Percentiles rank a stretch among this genome's conserved stretches.
Conservation (phyloP, 2,888 invertebrate species). For the Encarsia formosa region DNA sequence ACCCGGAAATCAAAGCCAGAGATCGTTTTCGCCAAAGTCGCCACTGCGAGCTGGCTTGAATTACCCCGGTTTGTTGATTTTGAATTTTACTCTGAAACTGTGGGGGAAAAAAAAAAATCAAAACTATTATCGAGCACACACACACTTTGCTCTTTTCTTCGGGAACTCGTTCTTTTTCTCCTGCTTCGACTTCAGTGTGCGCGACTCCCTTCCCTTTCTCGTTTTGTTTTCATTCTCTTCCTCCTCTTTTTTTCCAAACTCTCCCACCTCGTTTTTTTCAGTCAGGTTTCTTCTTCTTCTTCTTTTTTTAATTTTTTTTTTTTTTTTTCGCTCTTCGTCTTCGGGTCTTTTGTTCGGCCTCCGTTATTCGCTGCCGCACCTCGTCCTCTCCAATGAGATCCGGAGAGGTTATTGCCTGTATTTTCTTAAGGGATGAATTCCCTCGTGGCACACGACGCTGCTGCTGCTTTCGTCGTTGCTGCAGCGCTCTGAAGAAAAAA, state of each 20-base stretch:
- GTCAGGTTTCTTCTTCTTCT: neutral
- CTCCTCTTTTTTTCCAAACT: conserved; percentile 17
- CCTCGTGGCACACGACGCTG: conserved; percentile 21
- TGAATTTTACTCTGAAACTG: too few relatives aligned
- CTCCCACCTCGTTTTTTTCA: neutral
- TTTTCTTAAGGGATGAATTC: conserved; percentile 45
- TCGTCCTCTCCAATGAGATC: conserved; percentile 36
- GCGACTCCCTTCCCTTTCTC: conserved; percentile 23
- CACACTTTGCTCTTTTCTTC: neutral
- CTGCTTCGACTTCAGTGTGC: neutral
- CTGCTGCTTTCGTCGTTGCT: neutral
- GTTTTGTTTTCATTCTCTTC: conserved; percentile 11
- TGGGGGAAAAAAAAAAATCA: too few relatives aligned
- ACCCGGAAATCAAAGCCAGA: too few relatives aligned
- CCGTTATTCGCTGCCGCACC: conserved; percentile 5
- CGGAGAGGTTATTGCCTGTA: conserved; percentile 48
- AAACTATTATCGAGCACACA: too few relatives aligned
- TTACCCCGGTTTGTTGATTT: too few relatives aligned
- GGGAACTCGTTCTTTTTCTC: neutral
- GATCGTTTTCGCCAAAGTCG: too few relatives aligned
- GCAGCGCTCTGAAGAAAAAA: neutral
- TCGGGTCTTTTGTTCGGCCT: conserved; percentile 14
- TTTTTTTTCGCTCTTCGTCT: neutral
- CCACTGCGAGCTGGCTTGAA: too few relatives aligned
- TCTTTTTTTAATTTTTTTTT: neutral